These are phyloP conservation scores for Brachypteracias leptosomus DNA, from an alignment of 2,113 vertebrate species.

Conservation along the genomic window DNA sequence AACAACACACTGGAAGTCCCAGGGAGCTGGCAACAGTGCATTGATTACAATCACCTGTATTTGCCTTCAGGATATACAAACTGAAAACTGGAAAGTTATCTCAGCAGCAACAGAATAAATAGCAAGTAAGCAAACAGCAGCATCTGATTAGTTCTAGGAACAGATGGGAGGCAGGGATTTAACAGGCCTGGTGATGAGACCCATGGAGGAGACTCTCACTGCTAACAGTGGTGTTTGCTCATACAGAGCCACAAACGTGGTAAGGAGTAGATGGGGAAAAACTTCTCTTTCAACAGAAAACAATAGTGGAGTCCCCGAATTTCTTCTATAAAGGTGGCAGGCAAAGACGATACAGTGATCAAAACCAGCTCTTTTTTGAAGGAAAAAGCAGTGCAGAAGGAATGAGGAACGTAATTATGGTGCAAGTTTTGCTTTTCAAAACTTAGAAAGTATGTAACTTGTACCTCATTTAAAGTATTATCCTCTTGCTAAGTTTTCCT, in stretches of 20 bases:
- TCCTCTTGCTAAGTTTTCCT: neutral
- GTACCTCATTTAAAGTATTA: neutral
- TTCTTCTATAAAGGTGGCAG: neutral
- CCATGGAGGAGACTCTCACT: neutral
- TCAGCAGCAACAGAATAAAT: neutral
- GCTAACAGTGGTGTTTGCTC: neutral
- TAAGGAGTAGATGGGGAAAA: neutral
- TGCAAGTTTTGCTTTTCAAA: neutral
- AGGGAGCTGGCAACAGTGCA: neutral
- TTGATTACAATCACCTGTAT: neutral
- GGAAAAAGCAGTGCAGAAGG: neutral
- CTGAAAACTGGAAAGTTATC: neutral
- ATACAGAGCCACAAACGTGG: neutral
- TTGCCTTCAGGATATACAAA: neutral
- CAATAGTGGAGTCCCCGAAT: neutral
- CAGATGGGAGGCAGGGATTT: conserved; percentile 23
- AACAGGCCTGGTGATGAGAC: neutral
- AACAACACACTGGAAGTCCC: neutral
- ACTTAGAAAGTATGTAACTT: neutral
- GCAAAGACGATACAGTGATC: neutral
- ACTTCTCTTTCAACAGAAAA: neutral
- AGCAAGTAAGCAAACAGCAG: conserved; percentile 18
- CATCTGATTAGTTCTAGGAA: conserved; percentile 4
- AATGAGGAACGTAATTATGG: neutral
- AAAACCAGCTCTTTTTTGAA: neutral